A percentile compares a stretch with the other conserved stretches of the same genome.
Evolutionary conservation across 2,797 vertebrate genomes (phyloP).

Genomic region (Carcharodon carcharias): DNA sequence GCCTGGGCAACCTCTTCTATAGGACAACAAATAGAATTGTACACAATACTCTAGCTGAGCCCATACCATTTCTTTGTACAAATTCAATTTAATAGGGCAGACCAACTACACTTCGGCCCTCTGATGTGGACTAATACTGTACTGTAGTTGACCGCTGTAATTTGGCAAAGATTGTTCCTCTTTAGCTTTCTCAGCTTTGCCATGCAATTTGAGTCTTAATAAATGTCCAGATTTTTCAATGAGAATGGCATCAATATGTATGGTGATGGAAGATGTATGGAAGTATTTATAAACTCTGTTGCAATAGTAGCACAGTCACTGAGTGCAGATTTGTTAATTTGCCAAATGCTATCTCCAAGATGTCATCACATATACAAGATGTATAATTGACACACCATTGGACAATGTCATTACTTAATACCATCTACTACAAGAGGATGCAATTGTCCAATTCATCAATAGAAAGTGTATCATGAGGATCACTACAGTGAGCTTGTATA

Average conservation of each 20-base stretch:
- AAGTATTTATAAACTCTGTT: background rate
- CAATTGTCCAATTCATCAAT: background rate
- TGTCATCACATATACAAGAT: background rate
- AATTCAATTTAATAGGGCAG: background rate
- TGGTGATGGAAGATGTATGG: background rate
- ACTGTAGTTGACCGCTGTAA: background rate
- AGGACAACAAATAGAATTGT: background rate
- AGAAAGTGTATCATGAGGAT: background rate
- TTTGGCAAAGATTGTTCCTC: background rate
- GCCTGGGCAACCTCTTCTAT: background rate
- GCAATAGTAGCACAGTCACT: background rate
- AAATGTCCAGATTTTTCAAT: background rate
- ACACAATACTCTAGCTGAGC: background rate
- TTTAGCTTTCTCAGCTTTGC: background rate
- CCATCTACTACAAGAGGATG: background rate
- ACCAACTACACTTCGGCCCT: background rate
- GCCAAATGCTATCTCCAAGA: background rate
- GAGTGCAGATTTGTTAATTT: background rate
- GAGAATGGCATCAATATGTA: background rate
- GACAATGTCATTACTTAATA: background rate
- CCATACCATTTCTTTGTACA: background rate
- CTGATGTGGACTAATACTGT: background rate
- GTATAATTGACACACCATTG: background rate
- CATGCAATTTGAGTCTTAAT: background rate
- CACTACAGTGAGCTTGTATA: background rate